Base-by-base conservation (phyloP, 2,888 invertebrate species). In the Malthinus flaveolus region DNA sequence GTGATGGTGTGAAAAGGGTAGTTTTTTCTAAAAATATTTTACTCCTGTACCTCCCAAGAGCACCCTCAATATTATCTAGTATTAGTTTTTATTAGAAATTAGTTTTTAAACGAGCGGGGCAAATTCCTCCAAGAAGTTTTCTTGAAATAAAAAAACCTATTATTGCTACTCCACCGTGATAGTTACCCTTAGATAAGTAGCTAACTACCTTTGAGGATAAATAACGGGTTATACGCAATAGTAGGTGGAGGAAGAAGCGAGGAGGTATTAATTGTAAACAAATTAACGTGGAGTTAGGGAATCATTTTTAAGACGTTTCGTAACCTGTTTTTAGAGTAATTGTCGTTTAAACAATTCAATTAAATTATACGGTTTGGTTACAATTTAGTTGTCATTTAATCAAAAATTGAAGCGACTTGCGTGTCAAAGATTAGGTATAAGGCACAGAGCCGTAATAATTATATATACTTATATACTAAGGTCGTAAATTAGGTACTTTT, bases 331-430 rank as follows among this genome's bases (percentile, higher is more conserved):
- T 63, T 62, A 62, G 49, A 62, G 59, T 63, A 63, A 63, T 63
- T 51, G 62, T 39, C 56, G 63, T 60, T 61, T 64, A 59, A 61
- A 64, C 61, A 66, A 66, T 64, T 56, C 57, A 52, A 37, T 51
- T 62, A 69, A 71, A 71, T 71, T 71, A 72, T 65, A 70, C 62
- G 66, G 62, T 61, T 44, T 52, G 66, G 60, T 69, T 72, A 72
- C 72, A 69, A 72, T 71, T 72, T 72, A 71, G 72, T 73, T 73
- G 73, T 73, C 73, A 72, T 73, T 71, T 69, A 68, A 71, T 71
- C 66, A 68, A 64, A 66, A 51, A 53, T 55, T 66, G 55, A 56
- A 63, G 59, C 52, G 61, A 57, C 55, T 58, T 67, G 68, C 68
- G 68, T 68, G 68, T 53, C 42, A 52, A 65, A 46, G 32, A 23